Evolutionary conservation across 2,113 vertebrate genomes (phyloP).

Genomic region (Eubucco bourcierii): DNA sequence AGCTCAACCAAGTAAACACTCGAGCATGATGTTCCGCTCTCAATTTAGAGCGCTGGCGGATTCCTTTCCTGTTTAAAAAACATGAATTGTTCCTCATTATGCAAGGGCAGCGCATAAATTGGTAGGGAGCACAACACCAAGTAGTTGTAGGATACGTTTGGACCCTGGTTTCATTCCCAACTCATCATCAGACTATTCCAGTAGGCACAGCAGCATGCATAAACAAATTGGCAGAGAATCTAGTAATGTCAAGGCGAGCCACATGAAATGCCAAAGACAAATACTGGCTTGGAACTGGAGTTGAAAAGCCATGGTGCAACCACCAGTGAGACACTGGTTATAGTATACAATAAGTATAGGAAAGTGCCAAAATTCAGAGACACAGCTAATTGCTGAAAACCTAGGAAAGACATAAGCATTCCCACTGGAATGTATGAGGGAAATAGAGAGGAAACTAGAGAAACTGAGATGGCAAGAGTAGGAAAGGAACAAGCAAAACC

Average conservation of each 20-base stretch:
- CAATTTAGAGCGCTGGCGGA: background rate
- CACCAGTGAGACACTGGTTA: background rate
- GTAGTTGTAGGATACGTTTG: background rate
- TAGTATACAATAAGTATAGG: background rate
- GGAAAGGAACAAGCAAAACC: background rate
- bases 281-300: background rate
- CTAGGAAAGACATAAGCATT: background rate
- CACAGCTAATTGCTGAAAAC: background rate
- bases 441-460: background rate
- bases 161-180: background rate
- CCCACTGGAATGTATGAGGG: background rate
- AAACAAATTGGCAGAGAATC: background rate
- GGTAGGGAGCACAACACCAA: background rate
- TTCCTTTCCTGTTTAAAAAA: background rate
- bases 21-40: background rate
- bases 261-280: background rate
- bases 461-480: background rate
- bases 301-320: background rate
- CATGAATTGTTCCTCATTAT: background rate
- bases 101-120: background rate
- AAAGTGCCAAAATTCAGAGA: background rate
- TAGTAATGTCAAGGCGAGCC: background rate
- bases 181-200: background rate
- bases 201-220: background rate
- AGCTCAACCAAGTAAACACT: background rate